A percentile compares a stretch with the other conserved stretches of the same genome.
Conservation (phyloP, 23 tunicate genomes). For the Aplidium turbinatum region DNA sequence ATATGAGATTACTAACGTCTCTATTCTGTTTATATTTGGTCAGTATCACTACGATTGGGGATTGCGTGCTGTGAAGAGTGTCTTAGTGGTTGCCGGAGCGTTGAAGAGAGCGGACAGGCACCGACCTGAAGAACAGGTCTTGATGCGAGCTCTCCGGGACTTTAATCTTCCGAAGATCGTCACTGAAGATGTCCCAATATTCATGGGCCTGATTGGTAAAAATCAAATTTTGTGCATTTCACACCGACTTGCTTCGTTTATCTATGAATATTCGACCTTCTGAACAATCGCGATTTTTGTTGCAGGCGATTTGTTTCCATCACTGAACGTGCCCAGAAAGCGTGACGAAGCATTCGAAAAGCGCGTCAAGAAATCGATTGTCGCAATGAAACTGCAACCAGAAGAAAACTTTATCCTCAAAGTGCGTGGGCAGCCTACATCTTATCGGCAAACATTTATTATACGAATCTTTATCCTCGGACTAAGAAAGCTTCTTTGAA, state of each 20-base stretch:
- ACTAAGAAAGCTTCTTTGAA: too few species aligned
- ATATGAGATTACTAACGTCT: too few species aligned
- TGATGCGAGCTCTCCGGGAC: constrained; percentile 89
- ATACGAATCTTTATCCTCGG: too few species aligned
- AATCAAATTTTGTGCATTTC: not conserved
- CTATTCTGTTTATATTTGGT: too few species aligned
- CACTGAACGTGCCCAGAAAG: constrained; percentile 77
- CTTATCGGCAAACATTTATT: too few species aligned
- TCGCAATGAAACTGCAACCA: constrained; percentile 73
- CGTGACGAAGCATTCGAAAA: constrained; percentile 78
- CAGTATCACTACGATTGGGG: constrained; percentile 96
- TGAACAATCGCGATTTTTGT: constrained; percentile 1
- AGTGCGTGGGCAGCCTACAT: constrained; percentile 15
- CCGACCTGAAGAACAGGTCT: constrained; percentile 84
- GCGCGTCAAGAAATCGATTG: constrained; percentile 62
- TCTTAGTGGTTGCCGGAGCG: constrained; percentile 86
- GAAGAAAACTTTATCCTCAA: constrained; percentile 88
- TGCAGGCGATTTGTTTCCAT: constrained; percentile 85
- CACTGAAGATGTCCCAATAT: constrained; percentile 90
- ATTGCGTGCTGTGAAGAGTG: constrained; percentile 88
- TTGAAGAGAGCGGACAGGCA: constrained; percentile 71
- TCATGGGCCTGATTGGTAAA: constrained; percentile 92
- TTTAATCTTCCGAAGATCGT: constrained; percentile 92
- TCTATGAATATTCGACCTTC: not conserved
- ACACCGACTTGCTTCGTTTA: not conserved